Evolutionary conservation across 2,797 vertebrate species (phyloP).

Genomic region (Pseudomugil tenellus): DNA sequence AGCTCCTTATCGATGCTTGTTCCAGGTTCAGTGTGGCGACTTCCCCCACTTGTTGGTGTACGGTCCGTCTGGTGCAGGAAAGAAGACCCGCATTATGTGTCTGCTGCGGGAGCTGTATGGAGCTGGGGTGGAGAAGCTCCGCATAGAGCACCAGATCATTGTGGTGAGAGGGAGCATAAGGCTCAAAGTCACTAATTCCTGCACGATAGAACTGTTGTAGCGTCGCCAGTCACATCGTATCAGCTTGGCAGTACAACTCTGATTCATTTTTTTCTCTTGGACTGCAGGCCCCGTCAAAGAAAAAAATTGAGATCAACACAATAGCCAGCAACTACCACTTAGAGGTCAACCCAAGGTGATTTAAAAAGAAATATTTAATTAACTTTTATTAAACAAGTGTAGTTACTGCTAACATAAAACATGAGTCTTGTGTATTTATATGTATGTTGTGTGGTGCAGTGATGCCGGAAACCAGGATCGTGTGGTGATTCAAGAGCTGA

Average conservation of each 20-base stretch:
- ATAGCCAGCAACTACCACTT: slow-evolving; percentile 99
- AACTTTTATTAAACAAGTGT: not conserved
- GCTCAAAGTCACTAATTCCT: not conserved
- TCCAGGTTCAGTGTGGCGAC: slow-evolving; percentile 94
- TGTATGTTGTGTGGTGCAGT: slow-evolving; percentile 71
- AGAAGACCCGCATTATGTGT: slow-evolving; percentile 99
- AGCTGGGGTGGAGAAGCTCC: slow-evolving; percentile 93
- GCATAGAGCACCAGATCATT: slow-evolving; percentile 95
- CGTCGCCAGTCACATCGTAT: not conserved
- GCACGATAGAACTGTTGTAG: not conserved
- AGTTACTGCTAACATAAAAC: not conserved
- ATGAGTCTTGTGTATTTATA: not conserved
- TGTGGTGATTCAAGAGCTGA: slow-evolving; percentile 95
- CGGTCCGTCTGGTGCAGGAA: slow-evolving; percentile 95
- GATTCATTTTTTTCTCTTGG: not conserved
- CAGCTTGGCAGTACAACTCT: not conserved
- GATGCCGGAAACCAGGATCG: slow-evolving; percentile 95
- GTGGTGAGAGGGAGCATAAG: slow-evolving; percentile 78
- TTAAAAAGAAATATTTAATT: not conserved
- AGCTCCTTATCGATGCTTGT: slow-evolving; percentile 11
- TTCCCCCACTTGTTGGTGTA: slow-evolving; percentile 96
- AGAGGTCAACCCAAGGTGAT: slow-evolving; percentile 95
- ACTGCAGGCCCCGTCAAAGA: slow-evolving; percentile 93
- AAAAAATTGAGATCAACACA: slow-evolving; percentile 98
- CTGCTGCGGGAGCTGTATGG: slow-evolving; percentile 94